phyloP scores from a whole-genome alignment of 2,888 invertebrate genomes.

The Dynastes grantii region DNA sequence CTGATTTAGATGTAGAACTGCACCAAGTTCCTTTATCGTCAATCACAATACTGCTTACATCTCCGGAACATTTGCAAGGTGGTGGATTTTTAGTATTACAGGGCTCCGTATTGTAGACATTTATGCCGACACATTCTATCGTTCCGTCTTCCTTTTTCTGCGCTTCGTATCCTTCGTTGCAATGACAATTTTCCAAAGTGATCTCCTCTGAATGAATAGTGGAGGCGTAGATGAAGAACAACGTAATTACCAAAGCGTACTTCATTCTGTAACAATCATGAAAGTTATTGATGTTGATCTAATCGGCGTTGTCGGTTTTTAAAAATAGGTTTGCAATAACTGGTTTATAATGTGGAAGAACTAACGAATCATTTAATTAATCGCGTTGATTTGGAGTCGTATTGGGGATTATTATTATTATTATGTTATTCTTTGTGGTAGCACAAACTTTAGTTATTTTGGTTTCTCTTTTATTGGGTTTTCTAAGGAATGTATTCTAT shows the following conservation, averaged over 20 bases:
- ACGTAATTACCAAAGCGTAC: not conserved
- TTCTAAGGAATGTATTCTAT: too few relatives aligned
- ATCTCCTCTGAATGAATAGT: not conserved
- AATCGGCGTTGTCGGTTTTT: not conserved
- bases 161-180: constrained; percentile 52
- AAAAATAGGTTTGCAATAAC: not conserved
- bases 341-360: too few relatives aligned
- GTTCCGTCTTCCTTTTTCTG: constrained; percentile 46
- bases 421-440: too few relatives aligned
- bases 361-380: too few relatives aligned
- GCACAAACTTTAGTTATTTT: too few relatives aligned
- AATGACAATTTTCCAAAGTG: constrained; percentile 53
- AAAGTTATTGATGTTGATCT: not conserved
- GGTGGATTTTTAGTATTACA: constrained; percentile 56
- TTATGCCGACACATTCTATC: constrained; percentile 52
- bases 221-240: not conserved
- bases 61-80: constrained; percentile 52
- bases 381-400: too few relatives aligned
- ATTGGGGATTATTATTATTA: too few relatives aligned
- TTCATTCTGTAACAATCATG: constrained; percentile 37
- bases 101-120: constrained; percentile 37
- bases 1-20: constrained; percentile 45
- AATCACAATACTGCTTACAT: constrained; percentile 53
- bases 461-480: too few relatives aligned
- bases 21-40: constrained; percentile 56